A percentile compares a stretch with the other conserved stretches of the same genome.
Evolutionary conservation across 2,888 invertebrate species (phyloP).

Genomic region (Zaprionus bogoriensis): DNA sequence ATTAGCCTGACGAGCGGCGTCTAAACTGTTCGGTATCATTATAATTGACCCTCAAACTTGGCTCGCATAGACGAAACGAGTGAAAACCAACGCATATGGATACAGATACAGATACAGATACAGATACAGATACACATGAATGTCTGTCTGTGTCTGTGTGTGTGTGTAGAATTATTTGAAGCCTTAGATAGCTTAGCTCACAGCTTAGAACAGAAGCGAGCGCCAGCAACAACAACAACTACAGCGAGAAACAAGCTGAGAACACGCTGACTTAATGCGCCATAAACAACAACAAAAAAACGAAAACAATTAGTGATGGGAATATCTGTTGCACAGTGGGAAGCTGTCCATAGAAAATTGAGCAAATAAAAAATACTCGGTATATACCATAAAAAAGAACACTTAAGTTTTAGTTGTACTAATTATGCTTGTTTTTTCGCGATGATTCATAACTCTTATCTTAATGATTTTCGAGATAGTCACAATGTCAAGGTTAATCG

Average conservation of each 20-base stretch:
- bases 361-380: neutral
- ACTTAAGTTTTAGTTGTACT: no score
- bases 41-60: slow-evolving; percentile 70
- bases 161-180: slow-evolving; percentile 8
- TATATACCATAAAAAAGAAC: no score
- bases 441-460: neutral
- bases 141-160: neutral
- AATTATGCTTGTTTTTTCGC: neutral
- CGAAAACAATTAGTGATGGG: slow-evolving; percentile 33
- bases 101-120: slow-evolving; percentile 3
- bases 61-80: slow-evolving; percentile 12
- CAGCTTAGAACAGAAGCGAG: slow-evolving; percentile 34
- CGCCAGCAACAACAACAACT: slow-evolving; percentile 17
- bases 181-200: slow-evolving; percentile 40
- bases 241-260: slow-evolving; percentile 9
- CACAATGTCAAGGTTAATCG: neutral
- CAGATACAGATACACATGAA: slow-evolving; percentile 18
- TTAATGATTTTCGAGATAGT: neutral
- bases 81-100: slow-evolving; percentile 3
- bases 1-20: slow-evolving; percentile 46
- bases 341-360: neutral
- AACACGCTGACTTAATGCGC: slow-evolving; percentile 44
- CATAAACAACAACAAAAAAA: slow-evolving; percentile 14
- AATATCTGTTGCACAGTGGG: neutral
- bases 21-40: slow-evolving; percentile 50